Evolutionary conservation across 2,113 vertebrate genomes (phyloP).

Genomic region (western clawed frog (Xenopus tropicalis)): UCB_Xtro_10.0 CM004447.2:4256001-4256500

Average conservation of each 20-base stretch:
- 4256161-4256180: neutral
- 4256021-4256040: no score
- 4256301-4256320: neutral
- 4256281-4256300: slow-evolving; percentile 1
- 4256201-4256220: slow-evolving; percentile 5
- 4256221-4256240: neutral
- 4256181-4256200: neutral
- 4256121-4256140: no score
- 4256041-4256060: no score
- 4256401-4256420: neutral
- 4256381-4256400: neutral
- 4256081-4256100: no score
- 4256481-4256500: no score
- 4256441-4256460: neutral
- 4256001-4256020: no score
- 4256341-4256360: neutral
- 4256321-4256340: neutral
- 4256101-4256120: no score
- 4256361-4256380: neutral
- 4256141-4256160: no score
- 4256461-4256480: no score
- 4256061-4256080: no score
- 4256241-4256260: neutral
- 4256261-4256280: neutral
- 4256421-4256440: slow-evolving; percentile 2